These are phyloP conservation scores for Porites lobata DNA, from an alignment of 92 coral and sea anemone genomes.

Conservation along the genomic window DNA sequence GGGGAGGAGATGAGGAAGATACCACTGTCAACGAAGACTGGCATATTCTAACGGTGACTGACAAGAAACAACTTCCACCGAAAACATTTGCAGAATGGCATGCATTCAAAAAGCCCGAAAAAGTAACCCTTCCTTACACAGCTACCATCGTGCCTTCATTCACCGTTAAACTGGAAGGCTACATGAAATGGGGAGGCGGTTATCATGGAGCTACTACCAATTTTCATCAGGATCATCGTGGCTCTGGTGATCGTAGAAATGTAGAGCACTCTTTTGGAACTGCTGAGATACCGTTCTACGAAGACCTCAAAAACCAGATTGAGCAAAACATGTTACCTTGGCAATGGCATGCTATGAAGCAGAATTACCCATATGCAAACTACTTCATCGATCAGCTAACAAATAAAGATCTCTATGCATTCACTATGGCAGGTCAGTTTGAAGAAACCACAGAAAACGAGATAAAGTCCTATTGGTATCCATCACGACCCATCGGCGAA, in stretches of 20 bases:
- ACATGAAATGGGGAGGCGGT: slow-evolving; percentile 58
- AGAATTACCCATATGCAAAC: slow-evolving; percentile 26
- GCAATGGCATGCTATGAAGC: slow-evolving; percentile 63
- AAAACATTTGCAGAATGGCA: slow-evolving; percentile 32
- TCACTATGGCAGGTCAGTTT: slow-evolving; percentile 47
- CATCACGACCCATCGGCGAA: slow-evolving; percentile 8
- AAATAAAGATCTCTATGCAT: slow-evolving; percentile 28
- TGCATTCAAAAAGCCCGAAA: slow-evolving; percentile 33
- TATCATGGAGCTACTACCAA: slow-evolving; percentile 42
- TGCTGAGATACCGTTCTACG: slow-evolving; percentile 47
- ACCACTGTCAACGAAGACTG: slow-evolving; percentile 37
- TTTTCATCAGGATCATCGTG: slow-evolving; percentile 46
- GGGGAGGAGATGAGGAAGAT: slow-evolving; percentile 39
- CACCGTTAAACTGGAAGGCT: slow-evolving; percentile 51
- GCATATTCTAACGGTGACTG: slow-evolving; percentile 30
- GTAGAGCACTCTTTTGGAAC: slow-evolving; percentile 23
- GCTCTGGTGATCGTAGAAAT: slow-evolving; percentile 20
- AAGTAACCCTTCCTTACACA: slow-evolving; percentile 54
- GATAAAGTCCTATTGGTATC: slow-evolving; percentile 32
- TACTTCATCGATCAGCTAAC: slow-evolving; percentile 36
- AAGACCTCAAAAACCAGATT: slow-evolving; percentile 50
- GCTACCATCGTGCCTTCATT: slow-evolving; percentile 50
- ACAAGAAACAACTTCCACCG: slow-evolving; percentile 10
- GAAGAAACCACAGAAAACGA: slow-evolving; percentile 41
- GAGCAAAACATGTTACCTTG: slow-evolving; percentile 58